Base-by-base conservation (phyloP, 2,113 vertebrate genomes). In the Pantherophis guttatus region DNA sequence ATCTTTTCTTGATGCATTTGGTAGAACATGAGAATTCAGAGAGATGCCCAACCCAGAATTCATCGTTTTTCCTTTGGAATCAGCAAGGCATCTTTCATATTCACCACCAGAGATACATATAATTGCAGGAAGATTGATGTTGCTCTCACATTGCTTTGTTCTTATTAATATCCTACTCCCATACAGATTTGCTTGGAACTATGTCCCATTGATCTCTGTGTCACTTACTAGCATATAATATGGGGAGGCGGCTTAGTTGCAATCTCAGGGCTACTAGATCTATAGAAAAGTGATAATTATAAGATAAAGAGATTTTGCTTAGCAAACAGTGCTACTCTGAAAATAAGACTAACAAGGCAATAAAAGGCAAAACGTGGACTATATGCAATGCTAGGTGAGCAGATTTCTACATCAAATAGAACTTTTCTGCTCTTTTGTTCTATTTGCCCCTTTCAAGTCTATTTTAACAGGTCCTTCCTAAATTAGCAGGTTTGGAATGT, bases 21-120 rank as follows among this genome's bases (percentile, higher is more conserved):
- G 95, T 95, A 97, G 97, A 98, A 98, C 97, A 97, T 97, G 96
- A 97, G 97, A 97, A 98, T 98, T 97, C 95, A 0, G 11, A 87
- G 94, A 92, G 94, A 93, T 92, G 96, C 94, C 94, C 97, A 95
- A 97, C 96, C 96, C 96, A 97, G 97, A 96, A 97, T 97, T 97
- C 96, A 98, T 96, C 92, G 94, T 17, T 92, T 95, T 95, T 97
- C 94, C 94, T 92, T 96, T 96, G 93, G 91, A 52, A 65, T 97
- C 96, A 95, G 58, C 62, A 97, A 97, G 97, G 98, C 97, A 98
- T 97, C 94, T 96, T 96, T 96, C 93, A 44, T 94, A 96, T 95
- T 87, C 48, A 58, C 50, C 97, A 95, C 86, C 90, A 96, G 96
- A 95, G 96, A 97, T 93, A 94, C 97, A 95, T 44, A 44, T 95